Base-by-base conservation (phyloP, 2,797 vertebrate genomes). In the Eulemur mongoz region DNA sequence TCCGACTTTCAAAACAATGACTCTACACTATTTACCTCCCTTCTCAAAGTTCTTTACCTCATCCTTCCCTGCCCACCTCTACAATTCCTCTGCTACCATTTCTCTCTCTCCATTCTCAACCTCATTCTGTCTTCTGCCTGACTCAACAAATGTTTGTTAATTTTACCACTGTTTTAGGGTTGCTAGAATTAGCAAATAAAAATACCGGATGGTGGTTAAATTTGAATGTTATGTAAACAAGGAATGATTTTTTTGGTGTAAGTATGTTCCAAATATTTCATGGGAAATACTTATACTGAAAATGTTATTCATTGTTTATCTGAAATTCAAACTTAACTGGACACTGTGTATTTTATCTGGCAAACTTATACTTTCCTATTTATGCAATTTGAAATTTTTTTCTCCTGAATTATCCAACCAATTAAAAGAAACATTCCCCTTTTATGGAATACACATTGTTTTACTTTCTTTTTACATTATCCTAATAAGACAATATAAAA, bases 401-500 rank as follows among this genome's bases (percentile, higher is more conserved):
- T 72, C 54, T 6, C 17, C 17, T 81, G 15, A 76, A 69, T 95
- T 95, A 83, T 78, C 13, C 18, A 67, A 80, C 32, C 30, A 96
- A 89, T 84, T 93, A 89, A 95, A 95, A 52, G 38, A 92, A 91
- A 43, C 7, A 81, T 57, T 70, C 1, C 11, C 20, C 7, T 89
- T 94, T 89, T 76, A 38, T 57, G 12, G 43, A 92, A 82, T 63
- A 40, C 6, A 93, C 38, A 78, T 69, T 93, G 32, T 87, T 96
- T 85, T 80, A 83, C 54, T 96, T 95, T 95, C 52, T 65, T 96
- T 89, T 91, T n/a, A 95, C 84, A 89, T 91, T 35, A 65, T 78
- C 48, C 25, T 93, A 89, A 83, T 93, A 97, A 80, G 23, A 86
- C 25, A 72, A 72, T 89, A 82, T 84, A 48, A 96, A 86, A 93